phyloP scores from a whole-genome alignment of 2,888 invertebrate genomes.

The Drosophila atroscutellata region DNA sequence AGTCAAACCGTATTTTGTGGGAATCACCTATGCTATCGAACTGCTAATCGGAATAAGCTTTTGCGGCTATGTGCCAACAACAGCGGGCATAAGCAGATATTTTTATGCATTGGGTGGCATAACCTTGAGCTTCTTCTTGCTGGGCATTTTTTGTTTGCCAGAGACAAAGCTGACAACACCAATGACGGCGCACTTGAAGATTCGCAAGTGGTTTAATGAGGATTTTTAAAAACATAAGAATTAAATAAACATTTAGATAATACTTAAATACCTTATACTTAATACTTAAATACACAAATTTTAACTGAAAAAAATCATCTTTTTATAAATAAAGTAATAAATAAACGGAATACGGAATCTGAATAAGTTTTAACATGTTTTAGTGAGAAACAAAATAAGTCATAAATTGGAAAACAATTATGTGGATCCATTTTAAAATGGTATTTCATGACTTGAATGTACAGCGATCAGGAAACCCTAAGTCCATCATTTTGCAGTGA shows the following conservation, averaged over 20 bases:
- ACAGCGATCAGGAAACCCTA: no score
- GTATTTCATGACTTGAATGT: no score
- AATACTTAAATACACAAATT: not conserved
- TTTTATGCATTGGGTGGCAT: constrained; percentile 66
- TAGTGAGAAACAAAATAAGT: not conserved
- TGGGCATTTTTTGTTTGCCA: constrained; percentile 72
- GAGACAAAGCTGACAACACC: constrained; percentile 75
- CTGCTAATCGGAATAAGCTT: constrained; percentile 66
- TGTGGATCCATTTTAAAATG: not conserved
- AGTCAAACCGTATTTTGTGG: constrained; percentile 73
- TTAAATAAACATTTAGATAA: not conserved
- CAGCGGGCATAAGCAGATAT: constrained; percentile 47
- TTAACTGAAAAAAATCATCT: not conserved
- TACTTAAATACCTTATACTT: not conserved
- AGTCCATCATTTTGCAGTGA: not conserved
- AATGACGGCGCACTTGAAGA: constrained; percentile 69
- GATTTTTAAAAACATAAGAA: constrained; percentile 48
- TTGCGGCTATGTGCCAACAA: constrained; percentile 35
- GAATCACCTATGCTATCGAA: constrained; percentile 64
- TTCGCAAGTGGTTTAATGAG: constrained; percentile 72
- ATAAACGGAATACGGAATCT: not conserved
- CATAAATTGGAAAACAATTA: not conserved
- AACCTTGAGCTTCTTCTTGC: constrained; percentile 58
- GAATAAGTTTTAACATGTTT: no score
- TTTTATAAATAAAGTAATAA: no score